Percentiles rank a stretch among this genome's conserved stretches.
phyloP scores from a whole-genome alignment of 2,113 vertebrate genomes.

The Platichthys flesus region DNA sequence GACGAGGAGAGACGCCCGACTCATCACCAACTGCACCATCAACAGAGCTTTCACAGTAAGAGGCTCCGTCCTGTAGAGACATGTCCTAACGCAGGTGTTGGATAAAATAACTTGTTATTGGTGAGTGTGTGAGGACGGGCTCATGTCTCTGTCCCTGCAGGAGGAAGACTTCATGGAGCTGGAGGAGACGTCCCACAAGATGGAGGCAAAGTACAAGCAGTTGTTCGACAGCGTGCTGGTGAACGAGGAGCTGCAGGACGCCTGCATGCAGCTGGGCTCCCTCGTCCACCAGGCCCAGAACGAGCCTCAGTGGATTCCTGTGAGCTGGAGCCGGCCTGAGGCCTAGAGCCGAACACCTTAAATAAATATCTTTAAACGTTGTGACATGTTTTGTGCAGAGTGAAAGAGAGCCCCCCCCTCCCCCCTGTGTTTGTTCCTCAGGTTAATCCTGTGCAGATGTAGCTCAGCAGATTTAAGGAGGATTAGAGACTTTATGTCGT shows the following conservation, averaged over 20 bases:
- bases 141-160: slow-evolving; percentile 62
- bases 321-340: slow-evolving; percentile 81
- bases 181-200: slow-evolving; percentile 84
- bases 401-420: too few relatives aligned
- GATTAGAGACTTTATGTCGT: too few relatives aligned
- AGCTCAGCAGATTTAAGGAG: too few relatives aligned
- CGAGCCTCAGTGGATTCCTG: slow-evolving; percentile 90
- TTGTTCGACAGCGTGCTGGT: slow-evolving; percentile 89
- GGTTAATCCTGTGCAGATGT: too few relatives aligned
- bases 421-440: too few relatives aligned
- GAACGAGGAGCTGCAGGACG: slow-evolving; percentile 87
- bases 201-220: slow-evolving; percentile 89
- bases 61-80: neutral
- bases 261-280: slow-evolving; percentile 83
- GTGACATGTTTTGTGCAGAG: too few relatives aligned
- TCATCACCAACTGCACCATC: slow-evolving; percentile 85
- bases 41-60: slow-evolving; percentile 88
- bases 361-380: too few relatives aligned
- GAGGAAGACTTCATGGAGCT: slow-evolving; percentile 92
- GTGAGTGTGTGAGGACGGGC: neutral
- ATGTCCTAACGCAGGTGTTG: neutral
- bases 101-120: neutral
- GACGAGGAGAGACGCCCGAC: slow-evolving; percentile 85
- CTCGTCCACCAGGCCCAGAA: slow-evolving; percentile 86
- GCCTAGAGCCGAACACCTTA: slow-evolving; percentile 3